phyloP scores from a whole-genome alignment of 2,797 vertebrate genomes.

The Catostomus latipinnis region DNA sequence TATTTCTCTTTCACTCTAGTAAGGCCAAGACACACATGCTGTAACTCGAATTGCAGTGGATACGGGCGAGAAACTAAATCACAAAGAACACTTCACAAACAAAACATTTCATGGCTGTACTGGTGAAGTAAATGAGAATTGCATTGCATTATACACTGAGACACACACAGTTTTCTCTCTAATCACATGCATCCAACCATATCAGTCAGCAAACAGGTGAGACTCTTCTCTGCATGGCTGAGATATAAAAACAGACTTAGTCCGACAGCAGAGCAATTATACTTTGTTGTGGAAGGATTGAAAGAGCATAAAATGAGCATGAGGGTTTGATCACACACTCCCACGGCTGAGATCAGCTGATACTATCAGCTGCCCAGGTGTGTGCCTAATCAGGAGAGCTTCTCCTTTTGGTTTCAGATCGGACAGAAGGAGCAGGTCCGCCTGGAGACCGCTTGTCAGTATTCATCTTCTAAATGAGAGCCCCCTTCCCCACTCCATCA shows the following conservation, averaged over 20 bases:
- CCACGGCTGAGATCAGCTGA: conserved; percentile 35
- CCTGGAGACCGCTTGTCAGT: conserved; percentile 63
- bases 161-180: neutral
- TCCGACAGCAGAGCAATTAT: conserved; percentile 41
- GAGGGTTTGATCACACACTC: conserved; percentile 40
- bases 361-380: conserved; percentile 60
- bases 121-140: conserved; percentile 7
- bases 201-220: conserved; percentile 10
- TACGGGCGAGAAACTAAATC: neutral
- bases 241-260: conserved; percentile 25
- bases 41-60: neutral
- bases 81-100: neutral
- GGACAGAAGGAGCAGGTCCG: conserved; percentile 65
- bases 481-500: conserved; percentile 64
- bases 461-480: conserved; percentile 70
- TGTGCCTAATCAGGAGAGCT: conserved; percentile 63
- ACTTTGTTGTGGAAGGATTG: conserved; percentile 39
- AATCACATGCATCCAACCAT: conserved; percentile 5
- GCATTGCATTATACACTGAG: conserved; percentile 2
- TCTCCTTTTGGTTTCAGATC: conserved; percentile 62
- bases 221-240: neutral
- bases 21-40: neutral
- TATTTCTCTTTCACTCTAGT: neutral
- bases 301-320: conserved; percentile 39
- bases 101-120: neutral